Conservation (phyloP, 2,113 vertebrate species). For the Butorides virescens region DNA sequence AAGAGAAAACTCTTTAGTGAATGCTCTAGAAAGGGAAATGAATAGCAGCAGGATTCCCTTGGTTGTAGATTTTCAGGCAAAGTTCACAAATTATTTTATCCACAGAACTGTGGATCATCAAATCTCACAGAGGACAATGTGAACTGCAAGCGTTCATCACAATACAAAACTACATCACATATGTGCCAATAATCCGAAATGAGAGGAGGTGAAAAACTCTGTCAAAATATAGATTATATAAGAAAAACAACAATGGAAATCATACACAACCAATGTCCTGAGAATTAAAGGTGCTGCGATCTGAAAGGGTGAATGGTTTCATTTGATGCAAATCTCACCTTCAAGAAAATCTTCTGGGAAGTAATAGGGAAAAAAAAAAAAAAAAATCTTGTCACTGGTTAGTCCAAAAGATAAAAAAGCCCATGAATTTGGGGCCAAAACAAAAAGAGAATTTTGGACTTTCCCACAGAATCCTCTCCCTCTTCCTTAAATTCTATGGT, state of each 20-base stretch:
- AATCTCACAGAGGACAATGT: neutral
- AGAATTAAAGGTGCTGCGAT: neutral
- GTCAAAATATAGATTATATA: neutral
- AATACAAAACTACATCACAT: neutral
- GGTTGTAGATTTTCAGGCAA: neutral
- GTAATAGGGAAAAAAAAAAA: neutral
- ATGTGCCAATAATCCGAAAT: neutral
- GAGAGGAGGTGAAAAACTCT: neutral
- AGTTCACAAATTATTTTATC: neutral
- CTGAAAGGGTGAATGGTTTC: neutral
- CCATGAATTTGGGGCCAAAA: neutral
- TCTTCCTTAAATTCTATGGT: neutral
- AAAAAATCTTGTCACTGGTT: neutral
- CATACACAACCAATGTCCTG: neutral
- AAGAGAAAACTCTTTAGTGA: neutral
- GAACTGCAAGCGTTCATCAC: neutral
- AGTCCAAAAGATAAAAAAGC: neutral
- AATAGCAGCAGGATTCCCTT: neutral
- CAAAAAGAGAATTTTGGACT: neutral
- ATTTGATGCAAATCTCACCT: neutral
- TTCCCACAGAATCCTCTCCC: neutral
- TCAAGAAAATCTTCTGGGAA: neutral
- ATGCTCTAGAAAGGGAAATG: neutral
- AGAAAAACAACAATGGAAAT: neutral
- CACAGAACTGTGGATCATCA: neutral